Percentiles rank a stretch among this genome's conserved stretches.
Conservation (phyloP, 2,113 vertebrate species). For the Trichomycterus rosablanca region DNA sequence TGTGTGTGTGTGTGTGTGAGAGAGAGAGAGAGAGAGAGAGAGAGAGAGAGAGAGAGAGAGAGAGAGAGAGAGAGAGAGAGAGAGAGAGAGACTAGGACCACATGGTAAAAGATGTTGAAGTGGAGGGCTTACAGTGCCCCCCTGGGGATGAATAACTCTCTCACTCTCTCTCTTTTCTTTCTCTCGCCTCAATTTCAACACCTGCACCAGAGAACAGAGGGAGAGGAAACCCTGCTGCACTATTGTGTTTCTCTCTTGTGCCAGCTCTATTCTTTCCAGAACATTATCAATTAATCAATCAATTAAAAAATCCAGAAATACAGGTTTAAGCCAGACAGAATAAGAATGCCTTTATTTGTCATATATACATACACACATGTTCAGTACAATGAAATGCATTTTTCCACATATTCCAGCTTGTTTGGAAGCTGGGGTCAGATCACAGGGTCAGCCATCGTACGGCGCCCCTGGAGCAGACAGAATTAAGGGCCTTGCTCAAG, state of each 20-base stretch:
- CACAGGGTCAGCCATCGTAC: too few relatives aligned
- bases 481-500: too few relatives aligned
- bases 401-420: too few relatives aligned
- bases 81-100: not conserved
- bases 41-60: not conserved
- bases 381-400: too few relatives aligned
- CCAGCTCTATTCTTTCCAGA: too few relatives aligned
- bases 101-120: slow-evolving; percentile 33
- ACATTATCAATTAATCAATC: too few relatives aligned
- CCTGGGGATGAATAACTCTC: slow-evolving; percentile 61
- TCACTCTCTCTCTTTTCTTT: slow-evolving; percentile 21
- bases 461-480: too few relatives aligned
- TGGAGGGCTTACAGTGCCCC: slow-evolving; percentile 69
- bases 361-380: too few relatives aligned
- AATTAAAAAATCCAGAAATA: too few relatives aligned
- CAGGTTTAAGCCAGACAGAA: too few relatives aligned
- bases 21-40: not conserved
- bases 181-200: slow-evolving; percentile 43
- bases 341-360: too few relatives aligned
- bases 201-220: slow-evolving; percentile 30
- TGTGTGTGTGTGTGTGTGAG: slow-evolving; percentile 20
- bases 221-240: slow-evolving; percentile 16
- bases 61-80: not conserved
- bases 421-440: too few relatives aligned
- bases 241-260: not conserved